A percentile compares a stretch with the other conserved stretches of the same genome.
Evolutionary conservation across 2,113 vertebrate genomes (phyloP).

Genomic region (Okapia johnstoni): DNA sequence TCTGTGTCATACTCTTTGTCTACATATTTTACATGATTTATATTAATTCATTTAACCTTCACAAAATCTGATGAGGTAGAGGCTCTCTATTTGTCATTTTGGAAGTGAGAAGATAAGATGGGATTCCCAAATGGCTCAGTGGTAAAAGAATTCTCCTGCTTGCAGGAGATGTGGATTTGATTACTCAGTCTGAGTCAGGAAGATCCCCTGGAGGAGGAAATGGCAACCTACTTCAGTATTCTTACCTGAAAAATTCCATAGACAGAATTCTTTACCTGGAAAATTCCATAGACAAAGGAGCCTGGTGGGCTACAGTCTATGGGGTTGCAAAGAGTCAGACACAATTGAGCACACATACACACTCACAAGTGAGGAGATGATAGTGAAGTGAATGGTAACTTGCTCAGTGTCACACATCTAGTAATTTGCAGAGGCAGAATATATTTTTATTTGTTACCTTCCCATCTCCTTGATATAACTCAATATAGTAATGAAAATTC

Average conservation of each 20-base stretch:
- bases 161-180: not conserved
- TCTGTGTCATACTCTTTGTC: not conserved
- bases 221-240: not conserved
- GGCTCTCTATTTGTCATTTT: not conserved
- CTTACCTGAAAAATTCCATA: not conserved
- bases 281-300: not conserved
- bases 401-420: not conserved
- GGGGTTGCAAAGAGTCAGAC: not conserved
- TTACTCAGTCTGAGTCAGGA: not conserved
- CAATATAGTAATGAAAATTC: not conserved
- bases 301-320: not conserved
- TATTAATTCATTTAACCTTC: not conserved
- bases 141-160: not conserved
- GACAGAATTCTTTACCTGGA: not conserved
- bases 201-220: not conserved
- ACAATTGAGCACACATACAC: not conserved
- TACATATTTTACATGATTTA: not conserved
- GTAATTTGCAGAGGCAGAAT: not conserved
- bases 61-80: not conserved
- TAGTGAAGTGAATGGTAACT: not conserved
- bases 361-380: not conserved
- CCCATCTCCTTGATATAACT: not conserved
- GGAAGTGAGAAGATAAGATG: not conserved
- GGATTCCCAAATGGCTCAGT: not conserved
- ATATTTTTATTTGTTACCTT: not conserved